Evolutionary conservation across 2,888 invertebrate species (phyloP).

Genomic region (Micoletzkya japonica): DNA sequence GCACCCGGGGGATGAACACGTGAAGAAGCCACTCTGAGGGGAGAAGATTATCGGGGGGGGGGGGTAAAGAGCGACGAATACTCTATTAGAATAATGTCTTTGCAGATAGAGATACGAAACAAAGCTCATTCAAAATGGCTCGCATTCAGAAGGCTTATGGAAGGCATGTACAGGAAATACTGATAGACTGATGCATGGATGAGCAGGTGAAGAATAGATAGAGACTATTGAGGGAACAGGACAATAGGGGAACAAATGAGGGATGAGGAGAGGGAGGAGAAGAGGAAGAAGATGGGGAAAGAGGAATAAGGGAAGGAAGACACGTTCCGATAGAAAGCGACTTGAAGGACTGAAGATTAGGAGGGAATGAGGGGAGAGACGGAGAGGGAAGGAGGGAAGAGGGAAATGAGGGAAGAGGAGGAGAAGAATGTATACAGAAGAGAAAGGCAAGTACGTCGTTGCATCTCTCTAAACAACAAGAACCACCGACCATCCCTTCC

Average conservation of each 20-base stretch:
- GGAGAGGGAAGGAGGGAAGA: not conserved
- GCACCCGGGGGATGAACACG: slow-evolving; percentile 1
- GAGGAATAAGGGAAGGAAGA: not conserved
- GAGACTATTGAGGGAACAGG: not conserved
- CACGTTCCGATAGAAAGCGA: not conserved
- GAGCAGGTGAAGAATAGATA: not conserved
- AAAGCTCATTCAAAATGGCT: not conserved
- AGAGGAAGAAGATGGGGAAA: not conserved
- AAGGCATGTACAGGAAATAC: not conserved
- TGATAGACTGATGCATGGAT: not conserved
- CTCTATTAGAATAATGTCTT: too few relatives aligned
- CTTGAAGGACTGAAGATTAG: not conserved
- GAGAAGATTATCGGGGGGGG: not conserved
- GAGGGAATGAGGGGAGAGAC: not conserved
- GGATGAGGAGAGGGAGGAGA: not conserved
- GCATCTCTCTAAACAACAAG: too few relatives aligned
- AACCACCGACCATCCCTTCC: slow-evolving; percentile 11
- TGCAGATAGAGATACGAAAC: not conserved
- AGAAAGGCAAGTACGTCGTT: not conserved
- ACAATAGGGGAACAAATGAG: not conserved
- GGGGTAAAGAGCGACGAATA: not conserved
- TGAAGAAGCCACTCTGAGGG: slow-evolving; percentile 24
- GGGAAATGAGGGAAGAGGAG: not conserved
- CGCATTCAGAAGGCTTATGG: not conserved
- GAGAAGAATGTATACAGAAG: not conserved